These are phyloP conservation scores for Panthera uncia DNA, from an alignment of 2,113 vertebrate species.

Conservation along the genomic window DNA sequence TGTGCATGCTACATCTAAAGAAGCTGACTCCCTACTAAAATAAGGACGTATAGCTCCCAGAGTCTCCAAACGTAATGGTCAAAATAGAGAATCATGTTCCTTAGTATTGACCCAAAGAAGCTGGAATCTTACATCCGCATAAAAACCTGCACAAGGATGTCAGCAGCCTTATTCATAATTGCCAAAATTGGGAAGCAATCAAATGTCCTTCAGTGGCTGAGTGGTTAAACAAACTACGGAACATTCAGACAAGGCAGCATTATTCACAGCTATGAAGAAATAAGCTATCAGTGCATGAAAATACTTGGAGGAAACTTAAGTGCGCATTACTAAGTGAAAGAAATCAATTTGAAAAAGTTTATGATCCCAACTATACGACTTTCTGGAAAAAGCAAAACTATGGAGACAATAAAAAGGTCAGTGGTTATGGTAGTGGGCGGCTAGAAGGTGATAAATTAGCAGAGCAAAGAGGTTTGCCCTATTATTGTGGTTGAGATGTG, in stretches of 20 bases:
- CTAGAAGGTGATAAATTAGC: background rate
- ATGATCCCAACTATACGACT: background rate
- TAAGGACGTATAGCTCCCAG: background rate
- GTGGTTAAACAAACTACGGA: background rate
- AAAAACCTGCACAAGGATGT: background rate
- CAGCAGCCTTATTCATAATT: background rate
- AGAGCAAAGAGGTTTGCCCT: background rate
- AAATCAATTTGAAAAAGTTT: background rate
- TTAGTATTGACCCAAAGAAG: background rate
- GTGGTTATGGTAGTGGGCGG: background rate
- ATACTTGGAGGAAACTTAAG: background rate
- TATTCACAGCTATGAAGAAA: background rate
- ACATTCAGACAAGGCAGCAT: background rate
- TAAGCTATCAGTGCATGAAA: background rate
- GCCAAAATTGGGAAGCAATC: background rate
- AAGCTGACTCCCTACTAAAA: background rate
- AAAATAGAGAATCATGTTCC: background rate
- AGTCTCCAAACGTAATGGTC: background rate
- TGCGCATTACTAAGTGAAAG: background rate
- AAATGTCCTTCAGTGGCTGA: background rate
- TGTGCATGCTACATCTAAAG: background rate
- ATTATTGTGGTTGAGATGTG: background rate
- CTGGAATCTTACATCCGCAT: background rate
- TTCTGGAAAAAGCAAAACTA: background rate
- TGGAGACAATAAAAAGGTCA: background rate